Evolutionary conservation across 2,888 invertebrate species (phyloP).

Genomic region (Malacosoma neustria): DNA sequence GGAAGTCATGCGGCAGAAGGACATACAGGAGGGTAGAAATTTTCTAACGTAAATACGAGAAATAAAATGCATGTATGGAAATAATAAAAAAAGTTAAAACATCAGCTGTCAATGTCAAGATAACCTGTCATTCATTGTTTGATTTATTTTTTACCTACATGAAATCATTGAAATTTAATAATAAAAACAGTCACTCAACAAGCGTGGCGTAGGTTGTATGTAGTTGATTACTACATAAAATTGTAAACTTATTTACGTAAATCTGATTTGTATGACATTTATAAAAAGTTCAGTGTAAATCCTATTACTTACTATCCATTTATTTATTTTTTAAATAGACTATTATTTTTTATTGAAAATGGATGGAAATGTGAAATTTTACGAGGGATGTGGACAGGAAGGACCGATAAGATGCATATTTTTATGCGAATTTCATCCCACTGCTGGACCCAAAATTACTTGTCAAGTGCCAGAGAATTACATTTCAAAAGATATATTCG

Average conservation of each 20-base stretch:
- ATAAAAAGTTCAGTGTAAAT: not conserved
- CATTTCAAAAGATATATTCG: constrained; percentile 87
- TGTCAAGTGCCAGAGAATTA: constrained; percentile 87
- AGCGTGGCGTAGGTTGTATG: constrained; percentile 6
- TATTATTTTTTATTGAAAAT: constrained; percentile 45
- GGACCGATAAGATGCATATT: constrained; percentile 86
- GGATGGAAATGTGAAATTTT: constrained; percentile 64
- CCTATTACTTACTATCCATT: too few relatives aligned
- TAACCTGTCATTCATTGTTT: too few relatives aligned
- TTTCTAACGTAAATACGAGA: too few relatives aligned
- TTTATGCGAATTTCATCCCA: constrained; percentile 84
- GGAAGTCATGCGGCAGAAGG: too few relatives aligned
- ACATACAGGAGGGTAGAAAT: too few relatives aligned
- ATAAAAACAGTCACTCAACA: too few relatives aligned
- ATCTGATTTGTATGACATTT: not conserved
- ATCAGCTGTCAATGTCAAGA: too few relatives aligned
- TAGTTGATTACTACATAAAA: constrained; percentile 10
- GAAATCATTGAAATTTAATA: too few relatives aligned
- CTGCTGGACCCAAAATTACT: constrained; percentile 85
- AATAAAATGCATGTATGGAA: too few relatives aligned
- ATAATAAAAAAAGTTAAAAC: too few relatives aligned
- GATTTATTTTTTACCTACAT: too few relatives aligned
- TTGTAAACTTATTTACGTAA: constrained; percentile 27
- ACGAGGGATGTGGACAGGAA: constrained; percentile 77
- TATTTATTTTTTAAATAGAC: too few relatives aligned